Conservation (phyloP, 2,888 invertebrate genomes). For the Diarsia brunnea region DNA sequence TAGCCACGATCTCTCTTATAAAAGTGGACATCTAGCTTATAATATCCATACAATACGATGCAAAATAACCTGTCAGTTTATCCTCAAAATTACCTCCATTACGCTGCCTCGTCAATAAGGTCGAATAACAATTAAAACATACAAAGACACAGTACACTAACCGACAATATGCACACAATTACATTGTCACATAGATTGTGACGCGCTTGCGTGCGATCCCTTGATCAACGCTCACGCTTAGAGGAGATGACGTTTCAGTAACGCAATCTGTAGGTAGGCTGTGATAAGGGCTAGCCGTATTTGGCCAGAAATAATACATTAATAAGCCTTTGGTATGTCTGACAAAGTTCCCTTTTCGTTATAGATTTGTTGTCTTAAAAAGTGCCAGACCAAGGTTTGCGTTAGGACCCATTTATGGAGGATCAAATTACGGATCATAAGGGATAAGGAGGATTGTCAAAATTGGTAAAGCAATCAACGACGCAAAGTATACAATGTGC, state of each 20-base stretch:
- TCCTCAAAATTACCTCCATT: neutral
- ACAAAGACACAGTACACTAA: neutral
- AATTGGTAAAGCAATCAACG: too few species aligned
- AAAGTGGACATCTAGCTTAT: neutral
- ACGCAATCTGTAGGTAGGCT: neutral
- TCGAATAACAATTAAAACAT: conserved; percentile 18
- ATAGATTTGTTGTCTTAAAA: too few species aligned
- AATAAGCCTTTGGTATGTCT: neutral
- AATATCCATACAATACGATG: neutral
- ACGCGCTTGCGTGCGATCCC: conserved; percentile 18
- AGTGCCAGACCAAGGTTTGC: too few species aligned
- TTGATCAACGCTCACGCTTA: conserved; percentile 17
- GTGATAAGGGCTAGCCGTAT: neutral
- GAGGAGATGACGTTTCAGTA: conserved; percentile 6
- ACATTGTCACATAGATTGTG: conserved; percentile 39
- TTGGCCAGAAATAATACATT: neutral
- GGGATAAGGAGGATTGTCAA: too few species aligned
- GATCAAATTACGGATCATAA: too few species aligned
- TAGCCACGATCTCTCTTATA: neutral
- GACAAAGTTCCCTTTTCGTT: too few species aligned
- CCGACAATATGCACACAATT: conserved; percentile 33
- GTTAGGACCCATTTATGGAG: too few species aligned
- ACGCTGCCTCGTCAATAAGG: conserved; percentile 37
- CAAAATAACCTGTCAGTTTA: conserved; percentile 2
- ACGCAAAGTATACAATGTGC: too few species aligned